phyloP scores from a whole-genome alignment of 1,140 invertebrate species.

The Apocrypta bakeri region DNA sequence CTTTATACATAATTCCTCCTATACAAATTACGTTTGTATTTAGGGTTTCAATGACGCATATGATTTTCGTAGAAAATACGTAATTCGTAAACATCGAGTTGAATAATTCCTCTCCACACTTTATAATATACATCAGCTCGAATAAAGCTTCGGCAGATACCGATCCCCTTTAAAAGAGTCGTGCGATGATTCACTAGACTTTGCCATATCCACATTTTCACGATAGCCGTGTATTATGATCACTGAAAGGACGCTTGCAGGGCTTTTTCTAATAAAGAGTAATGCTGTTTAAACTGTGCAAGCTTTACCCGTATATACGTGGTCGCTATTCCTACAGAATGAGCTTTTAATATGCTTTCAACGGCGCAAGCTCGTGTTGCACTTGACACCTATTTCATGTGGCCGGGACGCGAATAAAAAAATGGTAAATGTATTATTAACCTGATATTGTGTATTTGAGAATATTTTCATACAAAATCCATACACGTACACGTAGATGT shows the following conservation, averaged over 20 bases:
- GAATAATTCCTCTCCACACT: too few relatives aligned
- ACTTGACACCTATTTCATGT: neutral
- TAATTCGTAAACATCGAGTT: too few relatives aligned
- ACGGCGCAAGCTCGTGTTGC: neutral
- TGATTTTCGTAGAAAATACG: too few relatives aligned
- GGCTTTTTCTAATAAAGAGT: slow-evolving; percentile 7
- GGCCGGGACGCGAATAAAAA: neutral
- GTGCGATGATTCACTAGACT: neutral
- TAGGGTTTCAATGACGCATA: too few relatives aligned
- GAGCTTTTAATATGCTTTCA: neutral
- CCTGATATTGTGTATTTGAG: too few relatives aligned
- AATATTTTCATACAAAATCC: too few relatives aligned
- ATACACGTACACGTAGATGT: too few relatives aligned
- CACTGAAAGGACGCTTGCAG: neutral
- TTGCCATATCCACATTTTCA: neutral
- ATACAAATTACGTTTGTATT: too few relatives aligned
- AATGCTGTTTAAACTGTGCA: neutral
- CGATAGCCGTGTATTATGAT: neutral
- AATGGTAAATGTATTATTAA: neutral
- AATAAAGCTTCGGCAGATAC: neutral
- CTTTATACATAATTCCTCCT: too few relatives aligned
- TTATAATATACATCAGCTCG: neutral
- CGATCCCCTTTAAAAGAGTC: neutral
- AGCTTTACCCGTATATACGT: neutral
- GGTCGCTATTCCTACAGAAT: neutral